Base-by-base conservation (phyloP, 2,797 vertebrate species). In the Gephyroberyx darwinii region DNA sequence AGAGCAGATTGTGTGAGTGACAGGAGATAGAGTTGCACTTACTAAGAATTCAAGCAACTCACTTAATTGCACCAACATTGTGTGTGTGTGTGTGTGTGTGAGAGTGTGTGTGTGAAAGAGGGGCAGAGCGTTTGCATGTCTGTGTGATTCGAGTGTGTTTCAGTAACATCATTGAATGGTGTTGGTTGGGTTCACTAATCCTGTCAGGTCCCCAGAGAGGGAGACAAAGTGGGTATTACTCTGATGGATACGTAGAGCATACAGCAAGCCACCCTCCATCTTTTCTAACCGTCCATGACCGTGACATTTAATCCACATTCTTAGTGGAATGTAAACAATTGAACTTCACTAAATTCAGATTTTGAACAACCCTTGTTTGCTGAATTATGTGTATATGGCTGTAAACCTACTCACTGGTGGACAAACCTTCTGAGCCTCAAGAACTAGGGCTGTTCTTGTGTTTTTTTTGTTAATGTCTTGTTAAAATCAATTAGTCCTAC, bases 1-100 rank as follows among this genome's bases (percentile, higher is more conserved):
- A 65, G 70, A 92, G 61, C 78, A 85, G 80, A 78, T 67, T 8
- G 60, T 1, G 89, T 92, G 89, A 91, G 91, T 91, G 81, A 78
- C 69, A 48, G 72, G 75, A 72, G 75, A 76, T n/a, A 35, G 61
- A 12, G 64, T 77, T 57, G n/a, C 31, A 37, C 45, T 77, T 35
- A 47, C 22, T 39, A 35, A 54, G 22, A 74, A 75, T 26, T 20
- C 50, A 20, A 50, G 33, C 7, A 37, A 62, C 20, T 68, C 19
- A 13, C 47, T n/a, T 58, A 8, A 56, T 48, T 56, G 68, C 2
- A 52, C 70, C 70, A 9, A 41, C 26, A 52, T 57, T 83, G 53
- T 41, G 52, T 31, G 12, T 47, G 58, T 9, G 20, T 22, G 52
- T 2, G 22, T 26, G 22, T 10, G 39, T 13, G 10, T 10, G 39